A percentile compares a stretch with the other conserved stretches of the same genome.
Conservation (phyloP, 2,797 vertebrate genomes). For the Cephalopachus bancanus region DNA sequence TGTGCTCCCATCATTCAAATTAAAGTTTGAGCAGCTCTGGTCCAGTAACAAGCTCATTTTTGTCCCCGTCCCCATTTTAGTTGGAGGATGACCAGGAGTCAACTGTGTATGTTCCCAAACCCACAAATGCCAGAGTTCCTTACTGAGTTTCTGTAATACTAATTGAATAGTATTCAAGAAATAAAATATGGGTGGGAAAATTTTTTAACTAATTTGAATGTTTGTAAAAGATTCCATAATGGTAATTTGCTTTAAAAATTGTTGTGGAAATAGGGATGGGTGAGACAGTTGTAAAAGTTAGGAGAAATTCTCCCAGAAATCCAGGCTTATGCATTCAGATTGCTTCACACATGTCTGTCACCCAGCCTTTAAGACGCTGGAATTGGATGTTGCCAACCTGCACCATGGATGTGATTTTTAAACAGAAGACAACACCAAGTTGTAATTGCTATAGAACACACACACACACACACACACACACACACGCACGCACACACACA, state of each 20-base stretch:
- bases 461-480: no score
- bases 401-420: rapidly evolving
- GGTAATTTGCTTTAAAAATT: not conserved
- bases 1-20: no score
- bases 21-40: not conserved
- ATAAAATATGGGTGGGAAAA: not conserved
- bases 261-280: no score
- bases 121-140: not conserved
- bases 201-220: not conserved
- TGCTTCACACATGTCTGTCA: not conserved
- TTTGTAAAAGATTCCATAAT: not conserved
- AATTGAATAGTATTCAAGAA: not conserved
- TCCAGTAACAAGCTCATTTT: not conserved
- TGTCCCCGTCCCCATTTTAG: rapidly evolving
- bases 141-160: not conserved
- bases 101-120: not conserved
- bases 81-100: not conserved
- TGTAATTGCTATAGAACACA: rapidly evolving
- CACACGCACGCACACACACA: no score
- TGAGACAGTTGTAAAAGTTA: not conserved
- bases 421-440: not conserved
- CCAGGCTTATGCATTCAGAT: not conserved
- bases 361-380: not conserved
- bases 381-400: not conserved
- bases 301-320: not conserved